These are phyloP conservation scores for Corythoichthys intestinalis DNA, from an alignment of 2,113 vertebrate species.

Conservation along the genomic window DNA sequence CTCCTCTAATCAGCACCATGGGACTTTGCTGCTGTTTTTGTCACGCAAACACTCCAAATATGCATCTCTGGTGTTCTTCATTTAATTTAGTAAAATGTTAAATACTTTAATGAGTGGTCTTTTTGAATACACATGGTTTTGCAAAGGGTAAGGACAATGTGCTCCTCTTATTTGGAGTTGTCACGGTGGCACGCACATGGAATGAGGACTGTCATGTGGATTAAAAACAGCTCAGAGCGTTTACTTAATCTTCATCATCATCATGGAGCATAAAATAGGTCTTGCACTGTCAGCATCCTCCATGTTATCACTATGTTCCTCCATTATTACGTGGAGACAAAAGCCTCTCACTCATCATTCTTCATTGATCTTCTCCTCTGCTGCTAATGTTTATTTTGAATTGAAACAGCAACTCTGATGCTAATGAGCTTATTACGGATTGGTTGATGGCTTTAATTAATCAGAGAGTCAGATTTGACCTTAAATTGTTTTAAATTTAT, in stretches of 20 bases:
- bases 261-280: slow-evolving; percentile 10
- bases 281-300: slow-evolving; percentile 43
- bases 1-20: background rate
- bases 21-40: background rate
- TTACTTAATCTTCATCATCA: slow-evolving; percentile 9
- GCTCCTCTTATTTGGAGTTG: background rate
- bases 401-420: background rate
- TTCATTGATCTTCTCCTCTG: slow-evolving; percentile 3
- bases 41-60: background rate
- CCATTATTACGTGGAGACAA: slow-evolving; percentile 29
- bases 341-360: background rate
- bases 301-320: slow-evolving; percentile 20
- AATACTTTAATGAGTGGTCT: background rate
- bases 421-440: background rate
- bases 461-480: background rate
- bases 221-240: slow-evolving; percentile 15
- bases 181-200: background rate
- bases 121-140: background rate
- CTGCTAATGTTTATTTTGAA: background rate
- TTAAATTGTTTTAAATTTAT: background rate
- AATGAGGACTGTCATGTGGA: background rate
- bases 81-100: background rate
- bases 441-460: background rate
- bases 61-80: background rate
- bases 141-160: background rate